phyloP scores from a whole-genome alignment of 2,888 invertebrate species.

The Orthonychiurus folsomi region DNA sequence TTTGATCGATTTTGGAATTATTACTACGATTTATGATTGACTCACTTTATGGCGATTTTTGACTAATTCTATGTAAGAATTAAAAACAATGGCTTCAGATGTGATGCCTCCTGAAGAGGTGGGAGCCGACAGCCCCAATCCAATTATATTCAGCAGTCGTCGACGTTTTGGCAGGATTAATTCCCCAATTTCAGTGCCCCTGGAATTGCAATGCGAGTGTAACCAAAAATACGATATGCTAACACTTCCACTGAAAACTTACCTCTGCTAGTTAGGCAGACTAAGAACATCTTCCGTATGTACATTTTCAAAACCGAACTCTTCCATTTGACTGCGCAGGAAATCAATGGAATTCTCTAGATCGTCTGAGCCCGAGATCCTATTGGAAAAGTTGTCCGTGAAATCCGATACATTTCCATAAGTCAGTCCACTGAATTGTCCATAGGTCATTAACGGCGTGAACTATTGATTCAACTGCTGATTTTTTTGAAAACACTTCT shows the following conservation, averaged over 20 bases:
- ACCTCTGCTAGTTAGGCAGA: slow-evolving; percentile 55
- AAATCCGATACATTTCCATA: slow-evolving; percentile 50
- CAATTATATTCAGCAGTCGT: slow-evolving; percentile 42
- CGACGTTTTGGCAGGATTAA: slow-evolving; percentile 43
- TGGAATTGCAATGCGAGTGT: too few species aligned
- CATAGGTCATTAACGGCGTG: slow-evolving; percentile 47
- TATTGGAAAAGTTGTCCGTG: slow-evolving; percentile 55
- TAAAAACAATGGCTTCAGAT: slow-evolving; percentile 45
- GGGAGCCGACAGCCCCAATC: slow-evolving; percentile 42
- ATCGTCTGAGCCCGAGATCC: slow-evolving; percentile 55
- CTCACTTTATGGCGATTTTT: slow-evolving; percentile 15
- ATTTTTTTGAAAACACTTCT: not conserved
- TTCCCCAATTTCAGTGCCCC: slow-evolving; percentile 43
- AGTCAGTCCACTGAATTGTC: slow-evolving; percentile 52
- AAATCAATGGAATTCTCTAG: slow-evolving; percentile 62
- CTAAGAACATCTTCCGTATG: slow-evolving; percentile 56
- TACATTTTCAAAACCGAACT: slow-evolving; percentile 55
- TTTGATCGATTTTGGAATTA: not conserved
- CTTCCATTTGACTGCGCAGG: slow-evolving; percentile 49
- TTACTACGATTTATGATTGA: not conserved
- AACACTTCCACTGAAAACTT: not conserved
- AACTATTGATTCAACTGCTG: not conserved
- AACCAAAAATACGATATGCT: too few species aligned
- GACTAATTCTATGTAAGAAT: slow-evolving; percentile 43
- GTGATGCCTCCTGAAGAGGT: slow-evolving; percentile 42